Base-by-base conservation (phyloP, 2,888 invertebrate genomes). In the Tolmerus cingulatus region DNA sequence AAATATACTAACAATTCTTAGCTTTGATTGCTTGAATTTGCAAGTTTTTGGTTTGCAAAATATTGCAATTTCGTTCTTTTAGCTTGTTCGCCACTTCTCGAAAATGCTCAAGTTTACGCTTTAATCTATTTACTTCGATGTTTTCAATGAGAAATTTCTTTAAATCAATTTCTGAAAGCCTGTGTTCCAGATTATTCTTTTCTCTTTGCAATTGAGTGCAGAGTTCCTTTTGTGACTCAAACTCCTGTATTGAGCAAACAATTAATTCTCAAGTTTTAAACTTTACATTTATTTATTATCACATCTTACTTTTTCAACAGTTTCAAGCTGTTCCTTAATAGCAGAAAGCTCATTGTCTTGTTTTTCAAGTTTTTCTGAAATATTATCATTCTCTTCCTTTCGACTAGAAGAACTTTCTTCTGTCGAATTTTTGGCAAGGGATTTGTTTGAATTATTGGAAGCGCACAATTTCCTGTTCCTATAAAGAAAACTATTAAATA, bases 71-170 rank as follows among this genome's bases (percentile, higher is more conserved):
- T 51, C 37, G 82, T 74, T 86, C 77, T 40, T 86, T 81, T 55
- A 88, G 30, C 14, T 78, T 81, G 14, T 55, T 55, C 7, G 82
- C 55, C 1, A 82, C 57, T 3, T 77, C 57, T 23, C 74, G 81
- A 74, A 86, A 46, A 40, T 88, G 76, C 40, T 86, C 88, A 27
- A 88, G 27, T 78, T 87, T 88, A 9, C 82, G 79, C 40, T 87
- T 88, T 16, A 87, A 76, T 14, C 87, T 87, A 34, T 87, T 88
- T 2, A 87, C 51, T 86, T 87, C 88, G n/a, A 87, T 78, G 55
- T 87, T 87, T 74, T 87, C 87, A 16, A 66, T 37, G 7, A 82
- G 23, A 19, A 82, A 82, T 66, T 82, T 82, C n/a, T 57, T 82
- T 3, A 82, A 37, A 37, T 82, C 82, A 9, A 87, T 55, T 84